Conservation (phyloP, 2,797 vertebrate genomes). For the Betta splendens region DNA sequence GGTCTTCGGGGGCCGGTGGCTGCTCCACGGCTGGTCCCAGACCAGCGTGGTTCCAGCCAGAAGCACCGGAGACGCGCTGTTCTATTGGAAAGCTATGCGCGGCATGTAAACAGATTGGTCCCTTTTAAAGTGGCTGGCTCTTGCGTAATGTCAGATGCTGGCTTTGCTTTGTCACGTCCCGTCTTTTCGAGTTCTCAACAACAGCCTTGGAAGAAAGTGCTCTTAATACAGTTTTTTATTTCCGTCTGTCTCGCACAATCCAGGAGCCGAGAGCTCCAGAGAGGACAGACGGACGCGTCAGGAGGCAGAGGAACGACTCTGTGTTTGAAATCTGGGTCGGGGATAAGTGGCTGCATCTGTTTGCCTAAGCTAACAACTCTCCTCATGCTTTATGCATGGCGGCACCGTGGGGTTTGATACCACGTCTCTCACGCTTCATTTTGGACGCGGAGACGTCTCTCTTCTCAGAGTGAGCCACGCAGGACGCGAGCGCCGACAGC, state of each 20-base stretch:
- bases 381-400: slow-evolving; percentile 71
- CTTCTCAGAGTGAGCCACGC: slow-evolving; percentile 22
- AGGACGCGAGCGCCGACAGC: slow-evolving; percentile 50
- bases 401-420: slow-evolving; percentile 40
- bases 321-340: slow-evolving; percentile 65
- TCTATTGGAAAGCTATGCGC: slow-evolving; percentile 36
- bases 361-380: slow-evolving; percentile 55
- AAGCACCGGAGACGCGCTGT: not conserved
- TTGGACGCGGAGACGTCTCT: slow-evolving; percentile 46
- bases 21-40: not conserved
- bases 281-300: slow-evolving; percentile 27
- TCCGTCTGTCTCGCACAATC: too few relatives aligned
- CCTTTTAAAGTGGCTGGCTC: slow-evolving; percentile 20
- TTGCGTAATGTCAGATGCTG: not conserved
- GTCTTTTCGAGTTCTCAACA: not conserved
- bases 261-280: slow-evolving; percentile 10
- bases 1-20: not conserved
- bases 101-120: slow-evolving; percentile 34
- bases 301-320: slow-evolving; percentile 42
- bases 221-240: too few relatives aligned
- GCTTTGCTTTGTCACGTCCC: slow-evolving; percentile 3
- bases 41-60: not conserved
- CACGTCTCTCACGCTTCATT: slow-evolving; percentile 40
- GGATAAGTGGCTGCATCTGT: slow-evolving; percentile 55
- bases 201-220: too few relatives aligned